Evolutionary conservation across 2,888 invertebrate species (phyloP), one percentile per base, ranked within the genome.

Genomic region (Petrophora chlorosata): DNA sequence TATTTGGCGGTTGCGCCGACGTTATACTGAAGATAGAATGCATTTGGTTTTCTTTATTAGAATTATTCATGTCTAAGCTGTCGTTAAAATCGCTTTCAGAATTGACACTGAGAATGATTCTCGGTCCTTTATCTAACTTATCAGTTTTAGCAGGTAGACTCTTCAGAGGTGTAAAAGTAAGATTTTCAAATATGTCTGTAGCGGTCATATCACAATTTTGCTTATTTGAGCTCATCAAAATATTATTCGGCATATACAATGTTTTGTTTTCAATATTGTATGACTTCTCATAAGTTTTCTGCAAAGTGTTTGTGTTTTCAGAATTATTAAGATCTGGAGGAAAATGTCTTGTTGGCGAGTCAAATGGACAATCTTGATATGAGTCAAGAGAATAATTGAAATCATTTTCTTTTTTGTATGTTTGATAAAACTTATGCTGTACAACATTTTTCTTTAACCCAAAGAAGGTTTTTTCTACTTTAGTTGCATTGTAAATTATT

Each of bases 131-230:
- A 13, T 83, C 72, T 30, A 86, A 63, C 63, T 84, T 84, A 4
- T 85, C 85, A 44, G 52, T 67, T 70, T 80, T 84, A 5, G 53
- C 9, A 16, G 68, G 58, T 4, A 65, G 5, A 26, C 57, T 68
- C 60, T 89, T 90, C 2, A 89, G 56, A 8, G 90, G 90, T 3
- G 89, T 88, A 53, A 88, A 90, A 3, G 77, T 81, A 1, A 89
- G 67, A 61, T 88, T 82, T 52, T 90, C 89, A 68, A 89, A 87
- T 25, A 88, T 57, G 49, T 88, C 82, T 30, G 74, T 56, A 5
- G 63, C 63, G 16, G 77, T 73, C 13, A 63, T 56, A 25, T 79
- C 63, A 45, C 39, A 56, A 7, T 45, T 57, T 56, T 79, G 78
- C 49, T 70, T 84, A 42, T 85, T 87, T n/a, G 73, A 78, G 29